A percentile compares a stretch with the other conserved stretches of the same genome.
Conservation (phyloP, 2,113 vertebrate species). For the Lepus timidus region DNA sequence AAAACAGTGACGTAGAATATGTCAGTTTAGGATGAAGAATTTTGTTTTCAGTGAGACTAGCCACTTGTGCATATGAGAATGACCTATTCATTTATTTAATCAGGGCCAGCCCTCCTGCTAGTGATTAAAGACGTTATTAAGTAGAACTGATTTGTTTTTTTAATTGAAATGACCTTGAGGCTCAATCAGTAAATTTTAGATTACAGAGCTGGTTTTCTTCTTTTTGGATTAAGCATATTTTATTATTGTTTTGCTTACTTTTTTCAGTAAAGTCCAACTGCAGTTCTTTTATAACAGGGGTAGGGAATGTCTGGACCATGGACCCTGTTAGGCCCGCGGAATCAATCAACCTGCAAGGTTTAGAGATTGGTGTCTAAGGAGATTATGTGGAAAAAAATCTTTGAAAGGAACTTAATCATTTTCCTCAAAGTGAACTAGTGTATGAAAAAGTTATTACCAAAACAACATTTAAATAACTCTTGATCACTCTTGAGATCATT, state of each 20-base stretch:
- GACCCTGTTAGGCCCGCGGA: no score
- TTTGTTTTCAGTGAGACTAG: background rate
- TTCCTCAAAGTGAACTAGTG: slow-evolving; percentile 24
- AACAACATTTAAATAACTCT: background rate
- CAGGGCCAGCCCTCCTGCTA: background rate
- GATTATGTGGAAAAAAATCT: slow-evolving; percentile 10
- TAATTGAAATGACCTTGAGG: slow-evolving; percentile 20
- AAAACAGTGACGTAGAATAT: background rate
- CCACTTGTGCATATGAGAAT: background rate
- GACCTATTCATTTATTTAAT: slow-evolving; percentile 12
- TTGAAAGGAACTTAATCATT: background rate
- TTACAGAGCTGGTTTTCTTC: background rate
- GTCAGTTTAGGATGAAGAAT: slow-evolving; percentile 24
- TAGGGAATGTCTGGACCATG: no score
- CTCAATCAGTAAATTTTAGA: slow-evolving; percentile 39
- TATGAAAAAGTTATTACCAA: background rate
- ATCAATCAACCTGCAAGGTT: background rate
- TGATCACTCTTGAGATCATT: slow-evolving; percentile 17
- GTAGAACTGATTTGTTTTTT: slow-evolving; percentile 25
- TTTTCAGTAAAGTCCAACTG: slow-evolving; percentile 17
- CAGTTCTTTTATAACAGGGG: background rate
- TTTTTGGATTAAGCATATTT: slow-evolving; percentile 53
- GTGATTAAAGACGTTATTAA: slow-evolving; percentile 61
- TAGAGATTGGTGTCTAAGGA: slow-evolving; percentile 35
- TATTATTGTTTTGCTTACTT: slow-evolving; percentile 30